Evolutionary conservation across 1,140 invertebrate species (phyloP), one percentile per base, ranked within the genome.

Genomic region (Lordiphosa clarofinis): DNA sequence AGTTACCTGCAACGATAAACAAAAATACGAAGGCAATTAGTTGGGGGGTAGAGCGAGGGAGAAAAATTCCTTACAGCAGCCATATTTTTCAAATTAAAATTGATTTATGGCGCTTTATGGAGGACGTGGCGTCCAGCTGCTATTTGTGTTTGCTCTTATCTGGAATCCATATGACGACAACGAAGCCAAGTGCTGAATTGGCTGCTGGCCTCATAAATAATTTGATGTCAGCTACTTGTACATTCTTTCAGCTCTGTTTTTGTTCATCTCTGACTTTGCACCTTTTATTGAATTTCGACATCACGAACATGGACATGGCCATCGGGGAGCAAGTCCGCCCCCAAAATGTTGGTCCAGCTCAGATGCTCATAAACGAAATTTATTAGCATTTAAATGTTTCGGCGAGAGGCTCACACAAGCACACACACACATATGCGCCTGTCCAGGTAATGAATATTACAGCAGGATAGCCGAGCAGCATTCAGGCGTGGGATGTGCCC

Each of bases 11-110:
- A 28, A 28, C 24, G 24, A 28, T 7, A 28, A 1, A 28, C 5
- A 28, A 28, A 28, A 28, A 4, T 7, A 28, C 3, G 6, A 28
- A 28, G 24, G 24, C 24, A 28, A 28, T 28, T 28, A 28, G 24
- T 28, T 28, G 0, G 24, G 24, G 24, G 5, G 6, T 1, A 28
- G 2, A 21, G 21, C 15, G 15, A 21, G 21, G 21, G 24, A 28
- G 6, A 0, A 55, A 72, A 72, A 72, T 68, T 56, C 57, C 65
- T 55, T 10, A 53, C 43, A 36, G 40, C 55, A 67, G 61, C 73
- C 69, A 76, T 76, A 71, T 73, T 84, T 82, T 75, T 84, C 73
- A 65, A 81, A 82, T 82, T 84, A 76, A 82, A 82, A 84, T 82
- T 82, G 76, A 82, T 82, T 82, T 82, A 82, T 82, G 76, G 78